A percentile compares a stretch with the other conserved stretches of the same genome.
phyloP scores from a whole-genome alignment of 2,888 invertebrate genomes.

The Drosophila imparisetae region DNA sequence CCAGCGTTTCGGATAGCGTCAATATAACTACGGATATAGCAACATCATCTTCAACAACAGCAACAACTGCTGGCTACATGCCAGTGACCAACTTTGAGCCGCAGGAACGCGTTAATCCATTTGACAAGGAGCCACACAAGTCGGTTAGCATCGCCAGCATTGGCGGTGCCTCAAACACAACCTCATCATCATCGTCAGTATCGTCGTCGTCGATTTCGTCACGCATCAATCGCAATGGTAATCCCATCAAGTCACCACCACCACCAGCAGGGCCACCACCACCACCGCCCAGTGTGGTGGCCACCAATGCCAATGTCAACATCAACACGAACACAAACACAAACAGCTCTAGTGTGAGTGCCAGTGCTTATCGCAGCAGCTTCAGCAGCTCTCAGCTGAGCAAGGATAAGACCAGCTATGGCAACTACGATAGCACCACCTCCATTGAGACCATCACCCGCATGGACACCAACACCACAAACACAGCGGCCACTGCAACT shows the following conservation, averaged over 20 bases:
- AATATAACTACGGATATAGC: conserved; percentile 68
- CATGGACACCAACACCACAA: conserved; percentile 81
- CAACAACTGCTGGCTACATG: conserved; percentile 63
- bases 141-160: conserved; percentile 61
- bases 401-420: conserved; percentile 73
- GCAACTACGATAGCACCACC: conserved; percentile 78
- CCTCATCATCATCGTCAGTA: conserved; percentile 78
- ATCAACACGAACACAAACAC: conserved; percentile 45
- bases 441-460: conserved; percentile 82
- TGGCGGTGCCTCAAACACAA: conserved; percentile 68
- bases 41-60: conserved; percentile 16
- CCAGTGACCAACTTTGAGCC: conserved; percentile 84
- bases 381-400: conserved; percentile 66
- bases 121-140: conserved; percentile 82
- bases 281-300: conserved; percentile 67
- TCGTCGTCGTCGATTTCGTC: conserved; percentile 82
- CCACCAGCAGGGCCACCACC: conserved; percentile 81
- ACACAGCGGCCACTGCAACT: conserved; percentile 67
- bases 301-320: conserved; percentile 48
- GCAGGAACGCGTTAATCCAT: conserved; percentile 84
- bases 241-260: conserved; percentile 78
- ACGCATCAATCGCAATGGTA: conserved; percentile 81
- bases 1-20: conserved; percentile 82
- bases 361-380: conserved; percentile 75
- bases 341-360: conserved; percentile 52